Evolutionary conservation across 2,888 invertebrate species (phyloP), one percentile per base, ranked within the genome.

Genomic region (Andrena bucephala): DNA sequence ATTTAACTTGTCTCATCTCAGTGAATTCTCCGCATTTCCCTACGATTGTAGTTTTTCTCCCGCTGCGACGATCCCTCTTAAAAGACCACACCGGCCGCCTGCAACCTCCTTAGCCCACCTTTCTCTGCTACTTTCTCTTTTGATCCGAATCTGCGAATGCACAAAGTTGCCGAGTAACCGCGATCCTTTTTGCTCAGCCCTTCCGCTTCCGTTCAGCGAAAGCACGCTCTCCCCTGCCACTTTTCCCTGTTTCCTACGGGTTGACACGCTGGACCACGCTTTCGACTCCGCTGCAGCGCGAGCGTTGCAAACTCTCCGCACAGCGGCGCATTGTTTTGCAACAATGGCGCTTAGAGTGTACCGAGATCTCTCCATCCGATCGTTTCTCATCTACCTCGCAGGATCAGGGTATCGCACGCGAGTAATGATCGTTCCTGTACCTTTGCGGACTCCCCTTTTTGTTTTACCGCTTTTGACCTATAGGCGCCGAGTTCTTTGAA

Each of bases 61-160:
- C 16, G n/a, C n/a, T 13, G 13, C 13, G 3, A 13, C 3, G 42
- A 42, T 31, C 63, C 7, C 29, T 6, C 3, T 36, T n/a, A n/a
- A 52, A 52, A 2, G 52, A 8, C n/a, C 52, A n/a, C n/a, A 20
- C 27, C 31, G 5, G 24, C 16, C 52, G 52, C 2, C n/a, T 71
- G 70, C 36, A 36, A 10, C 68, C 27, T 48, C 42, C 50, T 66
- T 54, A 42, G 36, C 16, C 65, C 67, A 68, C 57, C 72, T 63
- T 69, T 59, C 54, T 52, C 71, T 62, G n/a, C 16, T 27, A 54
- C 59, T 62, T 70, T 72, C 60, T 52, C 60, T 52, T 79, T 66
- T 36, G 54, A 75, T 33, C 60, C 70, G 29, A 36, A 60, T 69
- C 24, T 31, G 59, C n/a, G 71, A 57, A 48, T 29, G 62, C 57